Conservation (phyloP, 2,797 vertebrate genomes). For the Urophycis tenuis region DNA sequence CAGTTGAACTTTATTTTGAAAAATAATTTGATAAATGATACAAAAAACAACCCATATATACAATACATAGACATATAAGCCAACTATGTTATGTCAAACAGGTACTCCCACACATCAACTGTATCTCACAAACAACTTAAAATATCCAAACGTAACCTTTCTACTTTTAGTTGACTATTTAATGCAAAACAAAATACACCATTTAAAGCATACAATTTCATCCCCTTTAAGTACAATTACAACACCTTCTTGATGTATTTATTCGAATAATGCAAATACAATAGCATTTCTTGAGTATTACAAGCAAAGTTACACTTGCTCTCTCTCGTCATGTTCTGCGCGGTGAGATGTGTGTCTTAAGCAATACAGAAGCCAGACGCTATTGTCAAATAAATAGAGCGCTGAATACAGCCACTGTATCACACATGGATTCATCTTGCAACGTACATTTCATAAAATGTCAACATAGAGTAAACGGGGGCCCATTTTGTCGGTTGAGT, state of each 20-base stretch:
- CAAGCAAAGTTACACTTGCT: neutral
- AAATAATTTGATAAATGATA: slow-evolving; percentile 61
- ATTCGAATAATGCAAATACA: slow-evolving; percentile 8
- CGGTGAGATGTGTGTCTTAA: neutral
- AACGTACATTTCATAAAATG: neutral
- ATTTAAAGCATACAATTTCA: slow-evolving; percentile 21
- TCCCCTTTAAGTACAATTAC: slow-evolving; percentile 1
- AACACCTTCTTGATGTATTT: neutral
- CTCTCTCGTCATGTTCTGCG: neutral
- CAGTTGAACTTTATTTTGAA: slow-evolving; percentile 55
- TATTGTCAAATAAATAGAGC: neutral
- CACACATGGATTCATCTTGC: neutral
- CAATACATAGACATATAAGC: slow-evolving; percentile 31
- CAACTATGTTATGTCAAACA: slow-evolving; percentile 23
- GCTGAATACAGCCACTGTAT: neutral
- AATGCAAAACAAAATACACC: slow-evolving; percentile 10
- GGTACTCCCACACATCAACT: slow-evolving; percentile 23
- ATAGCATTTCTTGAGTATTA: slow-evolving; percentile 4
- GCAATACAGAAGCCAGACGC: neutral
- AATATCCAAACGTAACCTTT: slow-evolving; percentile 11
- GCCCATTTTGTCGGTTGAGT: neutral
- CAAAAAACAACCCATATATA: slow-evolving; percentile 49
- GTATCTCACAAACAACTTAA: slow-evolving; percentile 34
- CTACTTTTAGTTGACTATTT: slow-evolving; percentile 20
- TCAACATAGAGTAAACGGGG: neutral